A percentile compares a stretch with the other conserved stretches of the same genome.
Conservation (phyloP, 2,113 vertebrate species). For the Amphiprion ocellaris region DNA sequence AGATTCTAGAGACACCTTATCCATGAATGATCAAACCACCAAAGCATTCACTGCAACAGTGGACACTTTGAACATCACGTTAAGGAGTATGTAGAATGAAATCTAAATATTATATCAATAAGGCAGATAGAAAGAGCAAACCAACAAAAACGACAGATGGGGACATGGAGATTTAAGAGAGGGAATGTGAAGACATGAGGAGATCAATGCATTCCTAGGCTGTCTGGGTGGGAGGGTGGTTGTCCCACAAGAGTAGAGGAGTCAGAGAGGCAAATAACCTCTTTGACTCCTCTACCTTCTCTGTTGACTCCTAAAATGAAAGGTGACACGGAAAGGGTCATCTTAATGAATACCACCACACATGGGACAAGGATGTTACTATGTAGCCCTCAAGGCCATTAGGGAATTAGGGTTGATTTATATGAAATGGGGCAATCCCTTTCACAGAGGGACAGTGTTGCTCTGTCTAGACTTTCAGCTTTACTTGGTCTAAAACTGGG, state of each 20-base stretch:
- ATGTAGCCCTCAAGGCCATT: slow-evolving; percentile 55
- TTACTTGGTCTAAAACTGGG: slow-evolving; percentile 17
- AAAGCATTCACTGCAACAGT: slow-evolving; percentile 20
- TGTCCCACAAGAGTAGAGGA: slow-evolving; percentile 55
- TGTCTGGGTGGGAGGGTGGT: slow-evolving; percentile 41
- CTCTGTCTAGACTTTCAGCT: slow-evolving; percentile 2
- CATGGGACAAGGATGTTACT: slow-evolving; percentile 69
- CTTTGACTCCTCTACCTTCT: slow-evolving; percentile 62
- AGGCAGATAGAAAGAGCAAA: slow-evolving; percentile 12
- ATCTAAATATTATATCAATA: slow-evolving; percentile 35
- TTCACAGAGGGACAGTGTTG: slow-evolving; percentile 9
- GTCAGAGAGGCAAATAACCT: slow-evolving; percentile 65
- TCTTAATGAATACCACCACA: slow-evolving; percentile 72
- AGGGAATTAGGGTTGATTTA: slow-evolving; percentile 45
- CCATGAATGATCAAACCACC: slow-evolving; percentile 37
- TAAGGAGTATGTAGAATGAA: slow-evolving; percentile 11
- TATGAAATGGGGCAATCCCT: slow-evolving; percentile 40
- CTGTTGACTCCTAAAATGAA: slow-evolving; percentile 76
- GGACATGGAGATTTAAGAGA: slow-evolving; percentile 30
- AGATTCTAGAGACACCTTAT: slow-evolving; percentile 54
- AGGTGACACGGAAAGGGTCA: slow-evolving; percentile 74
- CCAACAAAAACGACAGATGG: not conserved
- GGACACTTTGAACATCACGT: slow-evolving; percentile 6
- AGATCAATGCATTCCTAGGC: slow-evolving; percentile 80
- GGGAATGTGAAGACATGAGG: slow-evolving; percentile 62